Evolutionary conservation across 2,113 vertebrate species (phyloP), one percentile per base, ranked within the genome.

Genomic region (Setophaga petechia): DNA sequence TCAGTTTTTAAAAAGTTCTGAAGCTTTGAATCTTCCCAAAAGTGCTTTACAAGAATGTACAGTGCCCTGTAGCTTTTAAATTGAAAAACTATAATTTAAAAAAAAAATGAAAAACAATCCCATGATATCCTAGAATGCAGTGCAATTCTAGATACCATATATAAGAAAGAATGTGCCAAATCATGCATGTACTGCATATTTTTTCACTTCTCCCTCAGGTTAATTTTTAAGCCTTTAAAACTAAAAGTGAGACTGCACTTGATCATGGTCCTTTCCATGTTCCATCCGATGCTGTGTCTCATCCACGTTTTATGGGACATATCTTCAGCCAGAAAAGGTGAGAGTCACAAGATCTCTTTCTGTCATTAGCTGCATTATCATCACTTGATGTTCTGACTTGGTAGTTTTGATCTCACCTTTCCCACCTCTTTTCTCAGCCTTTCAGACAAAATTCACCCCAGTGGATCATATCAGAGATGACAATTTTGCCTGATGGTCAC

Each of bases 21-120:
- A 67, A 82, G 73, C 67, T 97, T 89, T 91, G 59, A 89, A 68
- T 93, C 46, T 95, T 71, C 52, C 37, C 28, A 15, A n/a, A 86
- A 91, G 66, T 77, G 43, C 44, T 84, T 91, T 86, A 59, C 44
- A 92, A 67, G 41, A 84, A 39, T 33, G 1, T 85, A 58, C 12
- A 59, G 21, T 72, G 79, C 19, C 12, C 27, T 3, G 30, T 71
- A 69, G 62, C 16, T 69, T 92, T 93, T 63, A 89, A 86, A 94
- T 5, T 52, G 33, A 87, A 93, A 37, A 67, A 25, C 3, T n/a
- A 15, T 4, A 73, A 35, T 12, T 33, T 35, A 74, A 84, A 63
- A 52, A 54, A 86, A 86, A 88, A 63, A 15, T 1, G 25, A 65
- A 80, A 58, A 52, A 25, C n/a, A 81, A 66, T 4, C 0, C 1